Conservation (phyloP, 2,888 invertebrate species). For the Syrphus vitripennis region DNA sequence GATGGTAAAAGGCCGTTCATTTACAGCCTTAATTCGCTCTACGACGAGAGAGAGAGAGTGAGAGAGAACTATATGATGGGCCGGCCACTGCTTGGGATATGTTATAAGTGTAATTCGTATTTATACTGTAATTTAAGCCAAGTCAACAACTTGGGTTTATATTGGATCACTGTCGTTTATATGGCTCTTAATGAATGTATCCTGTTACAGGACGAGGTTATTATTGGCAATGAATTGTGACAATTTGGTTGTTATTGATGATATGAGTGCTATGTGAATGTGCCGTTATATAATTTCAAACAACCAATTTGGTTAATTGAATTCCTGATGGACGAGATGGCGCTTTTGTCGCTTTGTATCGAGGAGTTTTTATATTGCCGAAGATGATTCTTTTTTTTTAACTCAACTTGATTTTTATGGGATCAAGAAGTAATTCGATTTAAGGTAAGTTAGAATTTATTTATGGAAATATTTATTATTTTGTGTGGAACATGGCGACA, state of each 20-base stretch:
- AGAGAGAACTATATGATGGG: background rate
- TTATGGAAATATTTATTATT: background rate
- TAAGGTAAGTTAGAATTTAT: background rate
- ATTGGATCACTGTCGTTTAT: conserved; percentile 45
- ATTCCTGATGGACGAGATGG: conserved; percentile 26
- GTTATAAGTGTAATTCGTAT: conserved; percentile 65
- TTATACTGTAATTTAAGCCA: conserved; percentile 66
- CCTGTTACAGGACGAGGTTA: conserved; percentile 39
- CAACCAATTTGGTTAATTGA: conserved; percentile 58
- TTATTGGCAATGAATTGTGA: conserved; percentile 68
- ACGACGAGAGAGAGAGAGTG: too few relatives aligned
- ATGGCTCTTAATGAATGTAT: conserved; percentile 53
- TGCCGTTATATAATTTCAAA: background rate
- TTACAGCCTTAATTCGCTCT: conserved; percentile 3
- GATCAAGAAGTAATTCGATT: background rate
- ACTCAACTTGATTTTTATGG: background rate
- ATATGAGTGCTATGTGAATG: background rate
- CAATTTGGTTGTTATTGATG: conserved; percentile 61
- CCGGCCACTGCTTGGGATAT: background rate
- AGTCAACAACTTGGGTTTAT: conserved; percentile 65
- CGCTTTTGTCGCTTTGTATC: too few relatives aligned
- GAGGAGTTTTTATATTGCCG: conserved; percentile 1
- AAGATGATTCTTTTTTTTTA: conserved; percentile 15
- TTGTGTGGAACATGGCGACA: background rate
- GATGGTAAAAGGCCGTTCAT: background rate